These are phyloP conservation scores for Lepus oiostolus DNA, from an alignment of 2,797 vertebrate genomes.

Conservation along the genomic window DNA sequence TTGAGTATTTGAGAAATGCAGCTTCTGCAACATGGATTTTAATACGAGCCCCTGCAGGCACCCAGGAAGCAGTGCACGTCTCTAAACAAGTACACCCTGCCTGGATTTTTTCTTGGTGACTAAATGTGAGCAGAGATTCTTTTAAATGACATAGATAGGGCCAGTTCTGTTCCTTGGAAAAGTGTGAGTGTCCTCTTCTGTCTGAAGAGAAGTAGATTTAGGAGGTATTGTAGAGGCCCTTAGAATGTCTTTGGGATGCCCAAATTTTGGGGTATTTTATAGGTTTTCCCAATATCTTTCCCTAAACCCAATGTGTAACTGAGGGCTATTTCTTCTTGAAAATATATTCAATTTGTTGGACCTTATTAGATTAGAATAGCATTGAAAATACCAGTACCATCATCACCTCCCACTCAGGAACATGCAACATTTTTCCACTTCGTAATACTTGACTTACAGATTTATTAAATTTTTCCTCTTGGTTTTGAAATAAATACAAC, in stretches of 20 bases:
- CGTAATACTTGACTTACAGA: neutral
- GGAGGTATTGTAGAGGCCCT: neutral
- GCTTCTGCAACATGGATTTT: constrained; percentile 30
- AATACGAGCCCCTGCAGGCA: constrained; percentile 28
- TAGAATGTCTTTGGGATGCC: neutral
- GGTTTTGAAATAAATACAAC: neutral
- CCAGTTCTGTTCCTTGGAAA: neutral
- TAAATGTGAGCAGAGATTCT: neutral
- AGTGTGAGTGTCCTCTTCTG: neutral
- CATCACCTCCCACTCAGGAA: neutral
- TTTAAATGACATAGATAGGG: neutral
- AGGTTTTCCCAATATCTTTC: neutral
- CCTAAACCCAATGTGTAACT: constrained; percentile 1
- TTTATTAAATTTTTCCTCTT: constrained; percentile 3
- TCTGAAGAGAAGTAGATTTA: neutral
- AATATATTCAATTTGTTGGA: neutral
- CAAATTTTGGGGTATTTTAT: constrained; percentile 3
- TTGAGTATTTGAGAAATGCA: constrained; percentile 59
- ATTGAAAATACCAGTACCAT: neutral
- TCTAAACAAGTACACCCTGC: neutral
- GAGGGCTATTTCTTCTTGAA: constrained; percentile 33
- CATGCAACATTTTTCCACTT: neutral
- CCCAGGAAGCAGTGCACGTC: neutral
- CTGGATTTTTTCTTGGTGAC: neutral
- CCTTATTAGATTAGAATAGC: constrained; percentile 29